Conservation (phyloP, 2,797 vertebrate genomes). For the Emys orbicularis region DNA sequence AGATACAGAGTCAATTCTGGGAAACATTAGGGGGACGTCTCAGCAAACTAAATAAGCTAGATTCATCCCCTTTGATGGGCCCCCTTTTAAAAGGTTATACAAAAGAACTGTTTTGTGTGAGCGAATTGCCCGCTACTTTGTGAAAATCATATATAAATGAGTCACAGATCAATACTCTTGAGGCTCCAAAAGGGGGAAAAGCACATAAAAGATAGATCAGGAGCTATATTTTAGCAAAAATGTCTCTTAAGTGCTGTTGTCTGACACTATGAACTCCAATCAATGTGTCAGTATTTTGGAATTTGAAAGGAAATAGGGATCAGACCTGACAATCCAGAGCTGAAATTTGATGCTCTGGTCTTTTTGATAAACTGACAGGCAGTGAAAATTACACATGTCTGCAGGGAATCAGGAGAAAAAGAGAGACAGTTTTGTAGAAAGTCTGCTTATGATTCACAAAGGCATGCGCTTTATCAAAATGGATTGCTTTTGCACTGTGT, state of each 20-base stretch:
- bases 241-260: slow-evolving; percentile 75
- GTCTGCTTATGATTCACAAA: slow-evolving; percentile 72
- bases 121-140: slow-evolving; percentile 48
- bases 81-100: slow-evolving; percentile 65
- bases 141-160: slow-evolving; percentile 71
- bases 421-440: slow-evolving; percentile 72
- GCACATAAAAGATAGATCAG: slow-evolving; percentile 64
- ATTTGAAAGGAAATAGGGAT: slow-evolving; percentile 82
- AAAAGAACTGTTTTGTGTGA: slow-evolving; percentile 71
- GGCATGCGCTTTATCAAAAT: slow-evolving; percentile 66
- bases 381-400: slow-evolving; percentile 73
- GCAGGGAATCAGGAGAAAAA: slow-evolving; percentile 63
- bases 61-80: slow-evolving; percentile 53
- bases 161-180: slow-evolving; percentile 65
- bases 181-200: slow-evolving; percentile 52
- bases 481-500: slow-evolving; percentile 58
- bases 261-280: slow-evolving; percentile 79
- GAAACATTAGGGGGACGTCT: slow-evolving; percentile 23
- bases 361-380: slow-evolving; percentile 79
- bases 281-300: slow-evolving; percentile 78
- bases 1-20: slow-evolving; percentile 31
- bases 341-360: slow-evolving; percentile 77
- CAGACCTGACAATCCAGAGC: slow-evolving; percentile 76
- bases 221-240: slow-evolving; percentile 74
- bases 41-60: slow-evolving; percentile 41